A percentile compares a stretch with the other conserved stretches of the same genome.
phyloP scores from a whole-genome alignment of 2,888 invertebrate genomes.

The Drosophila bunnanda region DNA sequence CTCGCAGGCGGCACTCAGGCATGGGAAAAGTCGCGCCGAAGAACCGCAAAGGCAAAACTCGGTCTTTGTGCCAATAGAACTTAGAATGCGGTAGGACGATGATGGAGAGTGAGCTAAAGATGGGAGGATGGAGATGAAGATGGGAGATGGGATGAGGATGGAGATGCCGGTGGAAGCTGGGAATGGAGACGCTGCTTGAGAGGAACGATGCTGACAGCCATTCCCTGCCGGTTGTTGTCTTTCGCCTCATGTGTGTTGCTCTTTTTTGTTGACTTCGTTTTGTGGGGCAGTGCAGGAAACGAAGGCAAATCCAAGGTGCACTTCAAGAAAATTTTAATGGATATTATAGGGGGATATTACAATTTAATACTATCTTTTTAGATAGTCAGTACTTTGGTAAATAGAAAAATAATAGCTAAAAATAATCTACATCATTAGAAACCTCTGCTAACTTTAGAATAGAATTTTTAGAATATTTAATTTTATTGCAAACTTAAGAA shows the following conservation, averaged over 20 bases:
- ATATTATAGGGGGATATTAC: too few relatives aligned
- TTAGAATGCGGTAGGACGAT: conserved; percentile 76
- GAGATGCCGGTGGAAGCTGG: conserved; percentile 4
- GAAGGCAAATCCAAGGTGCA: conserved; percentile 10
- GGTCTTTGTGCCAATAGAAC: conserved; percentile 83
- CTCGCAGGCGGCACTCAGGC: conserved; percentile 6
- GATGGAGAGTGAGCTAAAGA: not conserved
- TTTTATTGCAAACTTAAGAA: too few relatives aligned
- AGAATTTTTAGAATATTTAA: too few relatives aligned
- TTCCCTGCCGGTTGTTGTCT: conserved; percentile 33
- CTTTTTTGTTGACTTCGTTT: conserved; percentile 21
- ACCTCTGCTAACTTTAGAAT: too few relatives aligned
- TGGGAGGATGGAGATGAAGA: not conserved
- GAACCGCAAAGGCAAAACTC: conserved; percentile 72
- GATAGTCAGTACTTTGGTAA: not conserved
- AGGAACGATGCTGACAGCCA: conserved; percentile 25
- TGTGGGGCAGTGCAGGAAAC: conserved; percentile 62
- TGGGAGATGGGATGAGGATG: not conserved
- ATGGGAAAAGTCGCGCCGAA: conserved; percentile 52
- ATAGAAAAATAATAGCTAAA: not conserved
- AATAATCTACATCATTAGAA: not conserved
- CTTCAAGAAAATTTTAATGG: not conserved
- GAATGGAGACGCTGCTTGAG: not conserved
- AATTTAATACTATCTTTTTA: too few relatives aligned
- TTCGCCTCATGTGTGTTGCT: conserved; percentile 16